Evolutionary conservation across 2,888 invertebrate species (phyloP), one percentile per base, ranked within the genome.

Genomic region (Tipula unca): DNA sequence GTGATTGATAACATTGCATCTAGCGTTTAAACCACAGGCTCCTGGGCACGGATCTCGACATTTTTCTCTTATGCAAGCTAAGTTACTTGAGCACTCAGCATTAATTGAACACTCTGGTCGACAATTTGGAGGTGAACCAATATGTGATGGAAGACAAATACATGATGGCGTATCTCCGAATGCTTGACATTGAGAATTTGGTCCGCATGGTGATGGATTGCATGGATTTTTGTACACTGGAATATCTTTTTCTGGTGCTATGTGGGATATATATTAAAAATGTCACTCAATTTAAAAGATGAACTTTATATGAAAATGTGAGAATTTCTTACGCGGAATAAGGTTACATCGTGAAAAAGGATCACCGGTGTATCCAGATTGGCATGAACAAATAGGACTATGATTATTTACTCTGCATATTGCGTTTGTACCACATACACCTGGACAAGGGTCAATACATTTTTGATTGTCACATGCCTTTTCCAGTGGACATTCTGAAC

Each of bases 41-140:
- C 96, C 96, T 86, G 95, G 95, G 88, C 96, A 96, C 36, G 95
- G 95, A 89, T 95, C 94, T 29, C 92, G 91, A 88, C 95, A 95
- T 89, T 93, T 95, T 90, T 94, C 93, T 88, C 93, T 93, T 14
- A 94, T 92, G 88, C 96, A 96, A 6, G 95, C 95, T 89, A 92
- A 91, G 88, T 94, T 93, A 86, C 94, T 93, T 1, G 93, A 91
- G 89, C 96, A 96, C 88, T 95, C 95, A 87, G 94, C 92, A 88
- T 94, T 94, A 14, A 94, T 92, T 0, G 93, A 92, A 90, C 95
- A 95, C 90, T 95, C 95, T 6, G 95, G 94, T 85, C 94, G 92
- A 88, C 95, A 95, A 87, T 94, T 94, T 85, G 94, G 94, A 86
- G 95, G 95, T 86, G 92, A 92, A 85, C 95, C 95, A 88, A 93